A percentile compares a stretch with the other conserved stretches of the same genome.
Evolutionary conservation across 2,797 vertebrate species (phyloP).

Genomic region (Onychomys leucogaster): DNA sequence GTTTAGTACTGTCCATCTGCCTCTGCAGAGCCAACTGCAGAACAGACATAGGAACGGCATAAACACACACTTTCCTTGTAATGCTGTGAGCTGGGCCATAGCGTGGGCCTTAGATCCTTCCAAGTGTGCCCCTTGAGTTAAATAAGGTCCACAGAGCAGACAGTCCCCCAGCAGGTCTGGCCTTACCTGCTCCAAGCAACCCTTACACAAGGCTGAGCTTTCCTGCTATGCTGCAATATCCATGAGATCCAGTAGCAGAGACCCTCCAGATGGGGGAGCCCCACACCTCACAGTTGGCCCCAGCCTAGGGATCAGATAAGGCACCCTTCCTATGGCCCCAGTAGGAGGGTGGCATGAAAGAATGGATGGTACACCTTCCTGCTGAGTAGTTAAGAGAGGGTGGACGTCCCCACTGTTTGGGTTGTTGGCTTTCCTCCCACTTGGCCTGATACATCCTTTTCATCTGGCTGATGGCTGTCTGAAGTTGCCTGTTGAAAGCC

Average conservation of each 20-base stretch:
- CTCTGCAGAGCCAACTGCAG: background rate
- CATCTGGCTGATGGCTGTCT: background rate
- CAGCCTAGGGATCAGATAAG: background rate
- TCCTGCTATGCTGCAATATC: background rate
- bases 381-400: background rate
- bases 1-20: background rate
- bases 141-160: background rate
- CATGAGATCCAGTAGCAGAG: background rate
- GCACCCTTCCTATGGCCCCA: background rate
- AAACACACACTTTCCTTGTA: background rate
- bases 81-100: background rate
- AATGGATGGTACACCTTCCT: background rate
- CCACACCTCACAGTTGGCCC: background rate
- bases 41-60: background rate
- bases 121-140: background rate
- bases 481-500: background rate
- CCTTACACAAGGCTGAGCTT: background rate
- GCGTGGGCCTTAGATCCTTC: background rate
- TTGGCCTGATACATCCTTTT: background rate
- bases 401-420: fast-evolving
- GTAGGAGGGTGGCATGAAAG: background rate
- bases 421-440: background rate
- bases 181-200: background rate
- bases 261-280: background rate
- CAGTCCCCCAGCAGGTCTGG: background rate